Percentiles rank a stretch among this genome's conserved stretches.
phyloP scores from a whole-genome alignment of 2,113 vertebrate genomes.

The human region DNA sequence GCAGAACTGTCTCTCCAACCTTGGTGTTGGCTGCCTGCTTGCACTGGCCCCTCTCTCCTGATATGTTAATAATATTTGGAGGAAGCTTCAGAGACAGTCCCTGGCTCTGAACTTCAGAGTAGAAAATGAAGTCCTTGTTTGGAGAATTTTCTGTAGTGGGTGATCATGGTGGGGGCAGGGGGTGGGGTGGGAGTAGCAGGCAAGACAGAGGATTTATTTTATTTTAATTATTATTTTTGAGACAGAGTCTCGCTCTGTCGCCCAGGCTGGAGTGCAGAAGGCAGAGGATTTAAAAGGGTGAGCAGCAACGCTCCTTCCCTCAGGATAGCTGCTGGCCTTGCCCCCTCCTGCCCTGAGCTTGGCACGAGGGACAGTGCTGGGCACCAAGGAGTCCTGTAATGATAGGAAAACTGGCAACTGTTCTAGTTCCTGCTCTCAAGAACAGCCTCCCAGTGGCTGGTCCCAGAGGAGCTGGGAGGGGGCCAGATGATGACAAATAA shows the following conservation, averaged over 20 bases:
- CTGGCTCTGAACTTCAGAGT: neutral
- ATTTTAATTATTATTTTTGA: no score
- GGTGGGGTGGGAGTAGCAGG: neutral
- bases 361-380: accelerated
- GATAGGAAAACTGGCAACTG: conserved; percentile 70
- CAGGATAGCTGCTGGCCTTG: neutral
- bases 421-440: conserved; percentile 60
- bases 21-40: neutral
- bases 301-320: neutral
- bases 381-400: neutral
- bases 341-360: neutral
- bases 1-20: neutral
- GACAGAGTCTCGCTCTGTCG: no score
- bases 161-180: neutral
- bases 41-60: neutral
- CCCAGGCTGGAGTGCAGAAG: neutral
- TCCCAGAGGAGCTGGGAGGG: neutral
- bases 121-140: conserved; percentile 29
- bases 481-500: neutral
- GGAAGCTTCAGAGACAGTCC: neutral
- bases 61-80: neutral
- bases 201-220: neutral
- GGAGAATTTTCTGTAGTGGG: neutral
- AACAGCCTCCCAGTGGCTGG: neutral
- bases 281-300: neutral